Evolutionary conservation across 2,113 vertebrate genomes (phyloP).

Genomic region (Semnornis frantzii): DNA sequence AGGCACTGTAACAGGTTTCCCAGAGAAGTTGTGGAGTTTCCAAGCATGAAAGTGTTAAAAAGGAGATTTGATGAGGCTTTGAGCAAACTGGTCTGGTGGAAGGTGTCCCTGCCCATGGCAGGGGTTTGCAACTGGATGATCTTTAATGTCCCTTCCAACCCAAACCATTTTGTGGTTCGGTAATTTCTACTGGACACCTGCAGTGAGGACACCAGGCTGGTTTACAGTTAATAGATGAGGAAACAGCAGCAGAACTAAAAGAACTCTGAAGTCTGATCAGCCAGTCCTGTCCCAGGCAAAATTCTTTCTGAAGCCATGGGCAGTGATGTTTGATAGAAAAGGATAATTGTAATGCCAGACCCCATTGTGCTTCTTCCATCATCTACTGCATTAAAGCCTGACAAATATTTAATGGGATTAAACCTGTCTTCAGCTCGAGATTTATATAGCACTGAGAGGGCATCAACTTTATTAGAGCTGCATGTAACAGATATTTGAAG

Average conservation of each 20-base stretch:
- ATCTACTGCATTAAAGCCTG: slow-evolving; percentile 23
- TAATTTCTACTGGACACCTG: background rate
- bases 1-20: no score
- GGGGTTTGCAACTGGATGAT: no score
- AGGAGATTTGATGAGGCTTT: no score
- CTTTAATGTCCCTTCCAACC: no score
- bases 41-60: no score
- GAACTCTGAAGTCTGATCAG: background rate
- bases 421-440: slow-evolving; percentile 28
- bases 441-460: slow-evolving; percentile 6
- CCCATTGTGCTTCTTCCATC: background rate
- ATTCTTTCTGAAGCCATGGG: background rate
- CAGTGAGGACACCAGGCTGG: background rate
- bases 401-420: slow-evolving; percentile 60
- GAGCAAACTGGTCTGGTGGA: no score
- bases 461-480: slow-evolving; percentile 41
- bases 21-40: no score
- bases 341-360: background rate
- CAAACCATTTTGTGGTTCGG: no score
- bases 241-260: background rate
- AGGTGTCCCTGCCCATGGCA: no score
- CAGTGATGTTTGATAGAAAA: background rate
- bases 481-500: background rate
- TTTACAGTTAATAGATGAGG: background rate
- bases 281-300: background rate